phyloP scores from a whole-genome alignment of 2,113 vertebrate species.

The Gavialis gangeticus region DNA sequence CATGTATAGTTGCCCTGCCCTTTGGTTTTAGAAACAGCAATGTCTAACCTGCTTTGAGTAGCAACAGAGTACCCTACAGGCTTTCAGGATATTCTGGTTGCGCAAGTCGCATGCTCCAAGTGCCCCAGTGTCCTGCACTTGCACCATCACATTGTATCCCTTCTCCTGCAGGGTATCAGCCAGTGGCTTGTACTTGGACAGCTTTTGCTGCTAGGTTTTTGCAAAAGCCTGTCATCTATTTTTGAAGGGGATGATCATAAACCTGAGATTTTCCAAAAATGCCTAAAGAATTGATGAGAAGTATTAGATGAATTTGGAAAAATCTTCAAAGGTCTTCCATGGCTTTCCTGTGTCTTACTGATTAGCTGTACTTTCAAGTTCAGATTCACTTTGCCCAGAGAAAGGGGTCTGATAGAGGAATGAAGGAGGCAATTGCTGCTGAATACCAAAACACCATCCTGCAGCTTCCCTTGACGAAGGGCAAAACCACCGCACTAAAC shows the following conservation, averaged over 20 bases:
- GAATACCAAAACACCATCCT: background rate
- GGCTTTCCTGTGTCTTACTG: background rate
- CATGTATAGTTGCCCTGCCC: background rate
- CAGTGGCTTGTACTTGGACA: no score
- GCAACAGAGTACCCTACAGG: background rate
- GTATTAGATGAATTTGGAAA: no score
- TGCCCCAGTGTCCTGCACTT: no score
- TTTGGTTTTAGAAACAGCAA: background rate
- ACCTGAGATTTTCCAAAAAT: no score
- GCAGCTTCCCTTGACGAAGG: constrained; percentile 19
- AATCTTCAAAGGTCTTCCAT: background rate
- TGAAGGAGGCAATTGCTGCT: background rate
- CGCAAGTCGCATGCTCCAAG: no score
- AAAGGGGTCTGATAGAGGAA: background rate
- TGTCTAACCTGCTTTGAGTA: background rate
- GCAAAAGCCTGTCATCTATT: no score
- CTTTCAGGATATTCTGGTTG: no score
- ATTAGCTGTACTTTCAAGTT: background rate
- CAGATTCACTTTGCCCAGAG: background rate
- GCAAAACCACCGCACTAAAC: constrained; percentile 35
- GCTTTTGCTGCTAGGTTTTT: no score
- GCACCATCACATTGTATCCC: no score
- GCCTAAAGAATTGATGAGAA: no score
- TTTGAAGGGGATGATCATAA: no score
- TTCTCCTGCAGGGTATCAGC: no score